Percentiles rank a stretch among this genome's conserved stretches.
Evolutionary conservation across 2,888 invertebrate genomes (phyloP).

Genomic region (Apamea monoglypha): DNA sequence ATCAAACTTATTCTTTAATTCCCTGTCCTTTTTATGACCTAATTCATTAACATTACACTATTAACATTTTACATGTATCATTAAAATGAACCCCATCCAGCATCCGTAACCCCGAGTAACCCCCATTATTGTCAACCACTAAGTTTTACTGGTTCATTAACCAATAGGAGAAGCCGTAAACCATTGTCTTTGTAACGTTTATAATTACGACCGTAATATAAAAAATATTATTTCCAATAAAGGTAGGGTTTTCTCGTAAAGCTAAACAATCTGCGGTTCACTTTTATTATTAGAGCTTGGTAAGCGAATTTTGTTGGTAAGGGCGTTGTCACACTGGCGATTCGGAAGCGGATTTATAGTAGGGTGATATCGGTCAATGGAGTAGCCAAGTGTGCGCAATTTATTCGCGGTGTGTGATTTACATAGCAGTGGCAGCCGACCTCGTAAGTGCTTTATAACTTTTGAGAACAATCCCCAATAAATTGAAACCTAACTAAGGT

Average conservation of each 20-base stretch:
- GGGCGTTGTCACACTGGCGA: neutral
- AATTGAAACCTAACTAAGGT: no score
- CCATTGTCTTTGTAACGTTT: slow-evolving; percentile 67
- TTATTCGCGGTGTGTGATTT: no score
- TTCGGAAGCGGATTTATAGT: neutral
- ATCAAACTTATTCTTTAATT: slow-evolving; percentile 4
- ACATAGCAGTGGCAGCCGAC: no score
- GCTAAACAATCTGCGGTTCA: slow-evolving; percentile 45
- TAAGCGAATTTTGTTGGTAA: slow-evolving; percentile 35
- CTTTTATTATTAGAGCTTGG: slow-evolving; percentile 38
- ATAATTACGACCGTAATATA: slow-evolving; percentile 61
- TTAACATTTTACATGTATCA: slow-evolving; percentile 35
- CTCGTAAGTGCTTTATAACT: no score
- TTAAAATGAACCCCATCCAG: slow-evolving; percentile 50
- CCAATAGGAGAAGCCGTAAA: slow-evolving; percentile 67
- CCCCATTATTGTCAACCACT: slow-evolving; percentile 58
- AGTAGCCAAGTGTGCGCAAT: neutral
- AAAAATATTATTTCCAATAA: slow-evolving; percentile 65
- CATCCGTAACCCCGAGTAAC: slow-evolving; percentile 26
- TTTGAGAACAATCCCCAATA: no score
- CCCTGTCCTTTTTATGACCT: slow-evolving; percentile 27
- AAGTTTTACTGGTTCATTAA: slow-evolving; percentile 73
- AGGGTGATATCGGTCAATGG: neutral
- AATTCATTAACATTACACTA: slow-evolving; percentile 14
- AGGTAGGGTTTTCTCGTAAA: slow-evolving; percentile 52